A percentile compares a stretch with the other conserved stretches of the same genome.
Evolutionary conservation across 2,888 invertebrate genomes (phyloP).

Genomic region (Orthonevra nobilis): DNA sequence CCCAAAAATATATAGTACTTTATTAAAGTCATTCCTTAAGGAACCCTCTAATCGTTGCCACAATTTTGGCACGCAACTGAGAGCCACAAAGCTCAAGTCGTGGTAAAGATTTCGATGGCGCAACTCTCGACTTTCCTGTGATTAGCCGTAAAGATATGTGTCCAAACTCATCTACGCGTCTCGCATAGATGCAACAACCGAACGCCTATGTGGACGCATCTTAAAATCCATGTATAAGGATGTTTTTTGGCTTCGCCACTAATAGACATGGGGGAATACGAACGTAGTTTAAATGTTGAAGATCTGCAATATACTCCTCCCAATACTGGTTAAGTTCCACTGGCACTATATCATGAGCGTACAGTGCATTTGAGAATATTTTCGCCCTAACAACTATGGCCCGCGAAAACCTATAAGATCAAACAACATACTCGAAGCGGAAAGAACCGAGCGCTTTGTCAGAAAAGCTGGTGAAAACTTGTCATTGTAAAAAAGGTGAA

Average conservation of each 20-base stretch:
- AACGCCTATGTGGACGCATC: background rate
- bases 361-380: no score
- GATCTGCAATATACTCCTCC: background rate
- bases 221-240: background rate
- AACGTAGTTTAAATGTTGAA: background rate
- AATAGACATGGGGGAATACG: background rate
- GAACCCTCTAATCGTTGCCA: background rate
- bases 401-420: constrained; percentile 11
- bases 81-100: no score
- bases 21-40: background rate
- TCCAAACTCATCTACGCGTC: background rate
- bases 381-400: constrained; percentile 15
- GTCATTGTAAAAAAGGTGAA: background rate
- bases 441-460: constrained; percentile 13
- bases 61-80: no score
- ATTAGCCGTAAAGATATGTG: background rate
- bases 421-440: constrained; percentile 12
- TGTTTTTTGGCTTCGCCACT: background rate
- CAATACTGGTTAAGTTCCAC: no score
- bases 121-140: no score
- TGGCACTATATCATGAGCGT: no score
- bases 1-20: background rate
- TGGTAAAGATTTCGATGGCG: no score
- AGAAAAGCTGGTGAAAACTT: background rate
- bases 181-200: background rate